A percentile compares a stretch with the other conserved stretches of the same genome.
Conservation (phyloP, 2,888 invertebrate species). For the Carcina quercana region DNA sequence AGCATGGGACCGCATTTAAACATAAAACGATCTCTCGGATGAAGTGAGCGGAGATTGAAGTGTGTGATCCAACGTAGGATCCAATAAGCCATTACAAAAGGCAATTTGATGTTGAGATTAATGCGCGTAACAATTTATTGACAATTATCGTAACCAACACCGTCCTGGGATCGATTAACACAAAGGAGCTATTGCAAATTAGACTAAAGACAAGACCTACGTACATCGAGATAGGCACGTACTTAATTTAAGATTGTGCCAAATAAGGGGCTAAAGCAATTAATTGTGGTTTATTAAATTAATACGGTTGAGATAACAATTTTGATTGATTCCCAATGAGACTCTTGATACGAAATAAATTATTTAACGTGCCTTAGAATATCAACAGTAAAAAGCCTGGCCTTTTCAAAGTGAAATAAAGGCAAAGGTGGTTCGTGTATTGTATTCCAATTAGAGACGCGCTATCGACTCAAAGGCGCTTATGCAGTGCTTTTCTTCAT, state of each 20-base stretch:
- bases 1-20: too few relatives aligned
- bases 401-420: slow-evolving; percentile 12
- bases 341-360: too few relatives aligned
- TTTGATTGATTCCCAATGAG: too few relatives aligned
- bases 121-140: slow-evolving; percentile 67
- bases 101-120: slow-evolving; percentile 65
- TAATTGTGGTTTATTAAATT: too few relatives aligned
- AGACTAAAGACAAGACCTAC: too few relatives aligned
- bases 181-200: slow-evolving; percentile 66
- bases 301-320: too few relatives aligned
- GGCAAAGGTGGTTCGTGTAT: slow-evolving; percentile 14
- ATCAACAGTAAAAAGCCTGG: slow-evolving; percentile 10
- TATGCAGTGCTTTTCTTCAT: slow-evolving; percentile 13
- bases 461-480: slow-evolving; percentile 11
- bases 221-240: too few relatives aligned
- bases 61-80: slow-evolving; percentile 26
- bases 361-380: too few relatives aligned
- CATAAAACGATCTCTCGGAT: too few relatives aligned
- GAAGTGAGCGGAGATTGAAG: too few relatives aligned
- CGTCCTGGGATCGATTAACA: slow-evolving; percentile 65
- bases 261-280: too few relatives aligned
- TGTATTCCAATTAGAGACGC: slow-evolving; percentile 22
- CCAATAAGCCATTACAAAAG: slow-evolving; percentile 38
- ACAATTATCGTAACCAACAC: slow-evolving; percentile 65
- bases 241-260: too few relatives aligned